phyloP scores from a whole-genome alignment of 2,888 invertebrate species.

The Andrena trimmerana region DNA sequence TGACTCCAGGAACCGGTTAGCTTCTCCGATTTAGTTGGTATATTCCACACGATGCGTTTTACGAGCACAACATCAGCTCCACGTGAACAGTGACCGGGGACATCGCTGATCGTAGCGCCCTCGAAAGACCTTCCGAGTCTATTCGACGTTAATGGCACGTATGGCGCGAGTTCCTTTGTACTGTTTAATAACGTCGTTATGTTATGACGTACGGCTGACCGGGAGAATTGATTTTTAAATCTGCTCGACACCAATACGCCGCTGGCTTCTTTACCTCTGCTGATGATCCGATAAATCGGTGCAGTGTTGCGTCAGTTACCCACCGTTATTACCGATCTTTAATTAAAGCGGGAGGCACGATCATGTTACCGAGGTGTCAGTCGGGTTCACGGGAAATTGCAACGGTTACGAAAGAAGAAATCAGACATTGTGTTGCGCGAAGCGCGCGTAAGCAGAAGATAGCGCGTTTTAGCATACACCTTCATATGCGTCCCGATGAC shows the following conservation, averaged over 20 bases:
- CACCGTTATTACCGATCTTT: neutral
- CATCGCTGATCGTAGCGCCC: constrained; percentile 58
- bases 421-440: constrained; percentile 27
- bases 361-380: neutral
- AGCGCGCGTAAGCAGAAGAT: constrained; percentile 35
- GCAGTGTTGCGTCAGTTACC: neutral
- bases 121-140: constrained; percentile 61
- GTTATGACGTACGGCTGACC: constrained; percentile 41
- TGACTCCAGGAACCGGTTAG: constrained; percentile 77
- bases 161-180: constrained; percentile 67
- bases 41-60: constrained; percentile 42
- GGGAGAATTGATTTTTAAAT: constrained; percentile 53
- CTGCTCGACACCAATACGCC: neutral
- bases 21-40: constrained; percentile 47
- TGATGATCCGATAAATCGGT: neutral
- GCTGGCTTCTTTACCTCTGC: neutral
- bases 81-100: constrained; percentile 51
- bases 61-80: constrained; percentile 22
- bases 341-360: neutral
- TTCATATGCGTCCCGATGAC: constrained; percentile 54
- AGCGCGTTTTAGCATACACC: constrained; percentile 41
- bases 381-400: constrained; percentile 3
- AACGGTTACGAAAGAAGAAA: neutral
- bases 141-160: constrained; percentile 63
- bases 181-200: constrained; percentile 66